Conservation (phyloP, 2,888 invertebrate species). For the Eupelmus urozonus region DNA sequence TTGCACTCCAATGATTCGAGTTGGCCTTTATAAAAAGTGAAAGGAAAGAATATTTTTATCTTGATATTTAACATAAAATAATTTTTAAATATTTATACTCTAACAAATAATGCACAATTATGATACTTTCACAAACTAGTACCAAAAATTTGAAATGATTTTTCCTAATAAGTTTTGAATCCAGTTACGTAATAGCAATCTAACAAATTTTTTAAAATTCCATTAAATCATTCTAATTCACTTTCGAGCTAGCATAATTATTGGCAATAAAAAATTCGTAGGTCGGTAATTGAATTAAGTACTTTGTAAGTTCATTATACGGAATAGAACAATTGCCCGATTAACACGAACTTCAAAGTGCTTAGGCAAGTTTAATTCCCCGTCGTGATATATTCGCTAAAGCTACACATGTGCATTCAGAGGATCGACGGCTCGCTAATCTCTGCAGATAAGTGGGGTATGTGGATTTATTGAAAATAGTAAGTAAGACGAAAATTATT, state of each 20-base stretch:
- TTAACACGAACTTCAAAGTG: conserved; percentile 28
- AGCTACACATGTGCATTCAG: conserved; percentile 4
- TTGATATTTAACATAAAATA: not conserved
- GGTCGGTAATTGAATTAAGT: conserved; percentile 1
- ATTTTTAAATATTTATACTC: not conserved
- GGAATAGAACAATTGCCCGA: not conserved
- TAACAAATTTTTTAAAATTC: not conserved
- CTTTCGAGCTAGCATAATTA: not conserved
- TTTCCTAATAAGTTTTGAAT: not conserved
- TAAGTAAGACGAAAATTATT: too few species aligned
- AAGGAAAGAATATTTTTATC: not conserved
- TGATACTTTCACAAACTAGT: too few species aligned
- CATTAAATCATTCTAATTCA: not conserved
- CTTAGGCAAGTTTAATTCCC: conserved; percentile 17
- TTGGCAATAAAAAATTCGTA: conserved; percentile 12
- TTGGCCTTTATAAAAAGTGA: not conserved
- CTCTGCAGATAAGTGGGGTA: not conserved
- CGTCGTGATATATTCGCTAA: conserved; percentile 22
- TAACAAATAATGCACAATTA: too few species aligned
- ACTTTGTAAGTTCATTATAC: conserved; percentile 1
- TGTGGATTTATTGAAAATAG: too few species aligned
- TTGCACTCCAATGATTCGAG: not conserved
- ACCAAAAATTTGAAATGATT: too few species aligned
- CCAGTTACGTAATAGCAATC: not conserved
- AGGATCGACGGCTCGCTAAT: conserved; percentile 14